Percentiles rank a stretch among this genome's conserved stretches.
These are phyloP conservation scores for Trachelus iudaicus DNA, from an alignment of 2,888 invertebrate genomes.

Conservation along the genomic window DNA sequence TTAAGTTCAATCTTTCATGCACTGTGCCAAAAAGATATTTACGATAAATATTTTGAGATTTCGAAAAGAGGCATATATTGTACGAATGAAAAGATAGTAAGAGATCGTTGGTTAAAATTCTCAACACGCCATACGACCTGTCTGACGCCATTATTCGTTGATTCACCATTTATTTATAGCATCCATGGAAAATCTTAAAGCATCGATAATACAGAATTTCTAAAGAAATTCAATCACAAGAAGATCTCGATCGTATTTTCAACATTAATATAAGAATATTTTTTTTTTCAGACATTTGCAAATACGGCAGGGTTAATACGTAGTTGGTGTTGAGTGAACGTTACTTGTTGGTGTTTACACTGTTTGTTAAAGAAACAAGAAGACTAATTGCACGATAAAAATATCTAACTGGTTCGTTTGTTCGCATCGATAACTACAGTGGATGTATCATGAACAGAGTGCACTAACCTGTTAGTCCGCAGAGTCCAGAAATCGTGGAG, in stretches of 20 bases:
- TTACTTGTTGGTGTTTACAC: neutral
- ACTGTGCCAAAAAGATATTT: neutral
- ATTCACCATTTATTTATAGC: neutral
- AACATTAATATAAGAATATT: neutral
- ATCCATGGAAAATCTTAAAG: neutral
- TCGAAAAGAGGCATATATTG: neutral
- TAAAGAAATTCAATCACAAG: neutral
- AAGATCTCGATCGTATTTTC: neutral
- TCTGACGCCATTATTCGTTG: neutral
- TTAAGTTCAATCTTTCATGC: neutral
- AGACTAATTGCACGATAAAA: neutral
- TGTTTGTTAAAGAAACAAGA: neutral
- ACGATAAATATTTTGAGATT: neutral
- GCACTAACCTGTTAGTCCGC: slow-evolving; percentile 56
- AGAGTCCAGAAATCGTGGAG: slow-evolving; percentile 61
- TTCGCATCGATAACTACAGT: neutral
- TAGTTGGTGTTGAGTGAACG: neutral
- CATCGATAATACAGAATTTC: neutral
- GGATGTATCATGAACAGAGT: neutral
- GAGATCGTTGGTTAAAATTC: neutral
- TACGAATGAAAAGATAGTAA: neutral
- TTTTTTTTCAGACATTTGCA: neutral
- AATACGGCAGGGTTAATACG: neutral
- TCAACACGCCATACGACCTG: neutral
- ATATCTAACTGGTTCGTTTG: neutral